These are phyloP conservation scores for Diplodus sargus DNA, from an alignment of 2,797 vertebrate genomes.

Conservation along the genomic window DNA sequence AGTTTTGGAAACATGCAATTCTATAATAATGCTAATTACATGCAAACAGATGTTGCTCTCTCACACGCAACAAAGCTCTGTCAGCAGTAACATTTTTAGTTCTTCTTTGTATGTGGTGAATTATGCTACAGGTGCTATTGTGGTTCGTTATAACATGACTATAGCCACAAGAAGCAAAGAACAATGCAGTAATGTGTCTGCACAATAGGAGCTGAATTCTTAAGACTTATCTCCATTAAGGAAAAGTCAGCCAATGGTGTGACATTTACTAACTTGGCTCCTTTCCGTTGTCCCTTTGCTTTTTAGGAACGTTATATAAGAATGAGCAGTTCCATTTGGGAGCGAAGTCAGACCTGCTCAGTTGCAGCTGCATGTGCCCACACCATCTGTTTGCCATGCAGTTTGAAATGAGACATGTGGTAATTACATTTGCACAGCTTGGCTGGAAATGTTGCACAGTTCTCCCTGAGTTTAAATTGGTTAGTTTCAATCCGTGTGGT, in stretches of 20 bases:
- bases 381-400: constrained; percentile 40
- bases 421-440: constrained; percentile 47
- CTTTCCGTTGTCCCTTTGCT: neutral
- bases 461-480: constrained; percentile 12
- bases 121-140: neutral
- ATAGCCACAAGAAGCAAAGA: neutral
- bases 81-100: neutral
- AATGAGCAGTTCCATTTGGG: constrained; percentile 5
- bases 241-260: neutral
- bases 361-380: constrained; percentile 1
- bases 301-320: constrained; percentile 18
- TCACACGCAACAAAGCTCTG: neutral
- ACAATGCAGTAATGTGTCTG: neutral
- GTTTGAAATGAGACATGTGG: constrained; percentile 32
- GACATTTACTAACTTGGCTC: constrained; percentile 5
- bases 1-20: neutral
- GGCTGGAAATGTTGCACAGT: constrained; percentile 22
- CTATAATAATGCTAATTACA: constrained; percentile 5
- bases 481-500: neutral
- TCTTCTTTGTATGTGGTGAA: neutral
- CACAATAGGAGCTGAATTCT: neutral
- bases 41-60: constrained; percentile 1
- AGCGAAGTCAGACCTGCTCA: constrained; percentile 19
- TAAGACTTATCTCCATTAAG: neutral
- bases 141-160: neutral